Evolutionary conservation across 2,113 vertebrate genomes (phyloP), one percentile per base, ranked within the genome.

Genomic region (Toxotes jaculatrix): DNA sequence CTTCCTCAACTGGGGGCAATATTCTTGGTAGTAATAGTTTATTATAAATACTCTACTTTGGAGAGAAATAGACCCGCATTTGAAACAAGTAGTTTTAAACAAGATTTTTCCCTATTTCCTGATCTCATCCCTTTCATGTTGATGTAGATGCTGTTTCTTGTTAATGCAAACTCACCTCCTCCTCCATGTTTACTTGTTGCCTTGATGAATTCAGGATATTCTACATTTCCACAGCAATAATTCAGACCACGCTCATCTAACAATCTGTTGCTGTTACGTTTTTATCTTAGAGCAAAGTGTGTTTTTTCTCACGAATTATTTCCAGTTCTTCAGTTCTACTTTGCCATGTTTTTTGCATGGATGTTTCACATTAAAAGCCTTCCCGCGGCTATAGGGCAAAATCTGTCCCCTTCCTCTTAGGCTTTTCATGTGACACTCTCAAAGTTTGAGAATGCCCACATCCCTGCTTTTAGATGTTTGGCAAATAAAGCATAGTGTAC

Each of bases 371-470:
- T 55, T 55, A 55, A 55, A 47, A 45, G 14, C 63, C 6, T 42
- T 49, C 40, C 23, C 59, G 34, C 14, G 1, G 5, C 27, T 47
- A 47, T 14, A 69, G 36, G 34, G 12, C 47, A n/a, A 16, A 34
- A 64, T 57, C 4, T 32, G 40, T 19, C 31, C 3, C 0, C 23
- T 43, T 43, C 49, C 47, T 60, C 17, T n/a, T 10, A 5, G n/a
- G 47, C 47, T 64, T 64, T 53, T 49, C 51, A 61, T 63, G 59
- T 51, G 59, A 51, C 31, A 45, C 57, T 73, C 57, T 27, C 13
- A 23, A 17, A 70, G 7, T 27, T 55, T 56, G 31, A 36, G 32
- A 47, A 45, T 62, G 27, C 34, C 49, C 43, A 40, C 72, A 53
- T 34, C 7, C 42, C n/a, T 36, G 43, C 19, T 61, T 40, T 53